Evolutionary conservation across 2,797 vertebrate genomes (phyloP).

Genomic region (Heteromormyrus szaboi): DNA sequence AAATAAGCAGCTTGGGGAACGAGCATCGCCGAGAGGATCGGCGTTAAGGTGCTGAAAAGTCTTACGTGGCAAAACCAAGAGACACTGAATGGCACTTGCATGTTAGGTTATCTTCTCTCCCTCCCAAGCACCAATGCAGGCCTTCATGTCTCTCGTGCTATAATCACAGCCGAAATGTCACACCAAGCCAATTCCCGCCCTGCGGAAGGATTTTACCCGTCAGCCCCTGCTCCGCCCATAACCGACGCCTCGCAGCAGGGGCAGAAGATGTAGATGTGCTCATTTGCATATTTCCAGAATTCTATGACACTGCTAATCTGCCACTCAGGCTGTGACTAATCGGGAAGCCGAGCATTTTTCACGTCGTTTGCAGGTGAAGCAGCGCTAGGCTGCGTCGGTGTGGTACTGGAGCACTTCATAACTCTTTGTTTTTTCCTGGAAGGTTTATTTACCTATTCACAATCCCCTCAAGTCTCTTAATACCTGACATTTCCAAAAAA

Average conservation of each 20-base stretch:
- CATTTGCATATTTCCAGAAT: background rate
- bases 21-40: background rate
- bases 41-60: background rate
- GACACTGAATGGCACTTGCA: background rate
- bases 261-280: background rate
- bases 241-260: background rate
- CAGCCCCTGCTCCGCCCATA: background rate
- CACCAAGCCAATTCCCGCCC: background rate
- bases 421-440: background rate
- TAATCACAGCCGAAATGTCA: background rate
- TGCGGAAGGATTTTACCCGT: background rate
- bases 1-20: background rate
- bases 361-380: background rate
- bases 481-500: background rate
- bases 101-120: background rate
- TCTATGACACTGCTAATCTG: background rate
- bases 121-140: background rate
- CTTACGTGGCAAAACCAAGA: background rate
- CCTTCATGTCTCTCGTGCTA: background rate
- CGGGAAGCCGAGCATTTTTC: background rate
- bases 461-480: slow-evolving; percentile 1
- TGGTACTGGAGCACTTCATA: background rate
- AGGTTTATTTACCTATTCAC: background rate
- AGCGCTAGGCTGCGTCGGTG: background rate
- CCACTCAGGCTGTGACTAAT: slow-evolving; percentile 4